Base-by-base conservation (phyloP, 2,113 vertebrate genomes). In the Pipra filicauda region DNA sequence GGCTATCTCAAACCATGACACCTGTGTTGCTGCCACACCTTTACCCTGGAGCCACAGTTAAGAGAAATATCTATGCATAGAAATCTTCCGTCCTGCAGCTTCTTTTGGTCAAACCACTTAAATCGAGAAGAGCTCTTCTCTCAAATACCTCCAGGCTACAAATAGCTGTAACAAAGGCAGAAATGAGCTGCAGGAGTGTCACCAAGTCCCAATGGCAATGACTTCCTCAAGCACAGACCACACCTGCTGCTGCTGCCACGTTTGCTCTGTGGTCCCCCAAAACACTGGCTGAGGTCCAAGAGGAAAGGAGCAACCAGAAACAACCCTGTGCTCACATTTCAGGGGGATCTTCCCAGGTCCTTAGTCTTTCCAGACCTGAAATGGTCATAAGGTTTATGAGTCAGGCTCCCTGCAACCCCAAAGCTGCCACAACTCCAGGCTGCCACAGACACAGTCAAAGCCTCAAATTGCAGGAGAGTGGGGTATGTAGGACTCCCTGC, bases 401-500 rank as follows among this genome's bases (percentile, higher is more conserved):
- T 5, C 2, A 8, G 52, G 19, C 39, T 88, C 52, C 26, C 27
- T 62, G 33, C n/a, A 85, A 70, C 4, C 7, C 11, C 43, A 54
- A 88, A 82, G 6, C 17, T 73, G 30, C n/a, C 31, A 22, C 37
- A 72, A 20, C 10, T 28, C 28, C 11, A 2, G 51, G 31, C 5
- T 73, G 24, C 48, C 73, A 41, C 15, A 73, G 26, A 54, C 9
- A 22, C 15, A 54, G 70, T 15, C 8, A 2, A 74, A 55, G 9
- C 11, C 37, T n/a, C 21, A 37, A n/a, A 83, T 22, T 23, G 15
- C 2, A 9, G 23, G 19, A 44, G 43, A 33, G 17, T 6, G 3
- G 3, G 17, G 8, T 1, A 5, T 12, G 18, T 12, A 52, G 21
- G 39, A 44, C 24, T 58, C 23, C 35, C 28, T 1, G 0, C 21